Evolutionary conservation across 2,888 invertebrate genomes (phyloP).

Genomic region (Calameuta idolon): DNA sequence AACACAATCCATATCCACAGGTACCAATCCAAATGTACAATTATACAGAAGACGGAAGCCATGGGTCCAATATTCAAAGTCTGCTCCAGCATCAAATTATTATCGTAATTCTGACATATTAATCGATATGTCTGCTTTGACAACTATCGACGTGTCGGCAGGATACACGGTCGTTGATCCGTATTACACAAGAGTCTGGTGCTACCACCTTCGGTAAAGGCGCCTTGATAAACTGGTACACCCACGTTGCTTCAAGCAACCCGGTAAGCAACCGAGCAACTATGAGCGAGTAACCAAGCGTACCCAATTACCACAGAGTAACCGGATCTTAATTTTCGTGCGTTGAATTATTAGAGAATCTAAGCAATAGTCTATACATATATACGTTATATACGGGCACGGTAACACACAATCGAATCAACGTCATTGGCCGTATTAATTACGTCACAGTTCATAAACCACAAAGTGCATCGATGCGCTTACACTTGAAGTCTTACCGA

Average conservation of each 20-base stretch:
- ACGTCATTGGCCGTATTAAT: neutral
- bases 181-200: neutral
- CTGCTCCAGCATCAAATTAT: neutral
- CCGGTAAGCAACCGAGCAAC: neutral
- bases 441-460: neutral
- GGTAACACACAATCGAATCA: neutral
- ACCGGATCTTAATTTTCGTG: neutral
- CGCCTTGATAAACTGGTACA: conserved; percentile 8
- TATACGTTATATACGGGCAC: neutral
- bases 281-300: neutral
- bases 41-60: neutral
- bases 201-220: neutral
- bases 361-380: neutral
- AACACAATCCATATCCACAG: neutral
- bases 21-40: neutral
- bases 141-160: neutral
- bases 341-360: neutral
- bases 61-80: neutral
- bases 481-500: neutral
- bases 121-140: neutral
- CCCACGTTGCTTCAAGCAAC: conserved; percentile 8
- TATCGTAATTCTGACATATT: neutral
- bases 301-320: neutral
- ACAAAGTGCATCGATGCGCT: neutral
- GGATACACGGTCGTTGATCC: neutral